These are phyloP conservation scores for Microplitis deprimator DNA, from an alignment of 2,888 invertebrate species.

Conservation along the genomic window DNA sequence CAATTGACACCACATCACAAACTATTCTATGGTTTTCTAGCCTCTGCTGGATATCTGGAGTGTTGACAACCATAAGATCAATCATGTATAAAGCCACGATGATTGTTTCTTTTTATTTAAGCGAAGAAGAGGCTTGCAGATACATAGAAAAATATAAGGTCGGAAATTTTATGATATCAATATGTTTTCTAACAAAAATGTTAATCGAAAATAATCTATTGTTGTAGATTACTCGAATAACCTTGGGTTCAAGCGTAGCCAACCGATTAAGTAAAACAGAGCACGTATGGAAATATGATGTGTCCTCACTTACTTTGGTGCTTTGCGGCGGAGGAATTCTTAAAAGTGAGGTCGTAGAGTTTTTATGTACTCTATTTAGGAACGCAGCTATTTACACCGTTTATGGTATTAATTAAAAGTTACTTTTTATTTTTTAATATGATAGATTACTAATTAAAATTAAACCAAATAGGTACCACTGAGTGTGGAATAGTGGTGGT, in stretches of 20 bases:
- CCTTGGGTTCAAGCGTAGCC: conserved; percentile 52
- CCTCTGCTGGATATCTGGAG: conserved; percentile 62
- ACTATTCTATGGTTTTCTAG: conserved; percentile 55
- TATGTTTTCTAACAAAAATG: background rate
- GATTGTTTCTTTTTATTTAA: conserved; percentile 47
- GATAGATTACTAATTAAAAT: background rate
- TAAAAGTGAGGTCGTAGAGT: conserved; percentile 26
- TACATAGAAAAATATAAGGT: conserved; percentile 53
- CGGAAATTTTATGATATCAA: background rate
- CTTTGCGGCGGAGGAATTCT: conserved; percentile 48
- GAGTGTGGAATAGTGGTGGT: conserved; percentile 36
- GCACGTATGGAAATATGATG: conserved; percentile 45
- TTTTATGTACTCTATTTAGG: conserved; percentile 2
- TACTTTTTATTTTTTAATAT: no score
- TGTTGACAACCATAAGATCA: conserved; percentile 39
- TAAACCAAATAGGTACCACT: conserved; percentile 31
- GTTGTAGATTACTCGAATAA: conserved; percentile 51
- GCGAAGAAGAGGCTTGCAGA: conserved; percentile 42
- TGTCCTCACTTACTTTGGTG: conserved; percentile 45
- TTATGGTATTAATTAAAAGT: conserved; percentile 22
- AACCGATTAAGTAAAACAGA: conserved; percentile 49
- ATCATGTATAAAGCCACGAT: conserved; percentile 42
- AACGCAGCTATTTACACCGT: background rate
- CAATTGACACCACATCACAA: background rate
- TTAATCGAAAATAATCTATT: background rate